Base-by-base conservation (phyloP, 2,888 invertebrate genomes). In the Danaus chrysippus region DNA sequence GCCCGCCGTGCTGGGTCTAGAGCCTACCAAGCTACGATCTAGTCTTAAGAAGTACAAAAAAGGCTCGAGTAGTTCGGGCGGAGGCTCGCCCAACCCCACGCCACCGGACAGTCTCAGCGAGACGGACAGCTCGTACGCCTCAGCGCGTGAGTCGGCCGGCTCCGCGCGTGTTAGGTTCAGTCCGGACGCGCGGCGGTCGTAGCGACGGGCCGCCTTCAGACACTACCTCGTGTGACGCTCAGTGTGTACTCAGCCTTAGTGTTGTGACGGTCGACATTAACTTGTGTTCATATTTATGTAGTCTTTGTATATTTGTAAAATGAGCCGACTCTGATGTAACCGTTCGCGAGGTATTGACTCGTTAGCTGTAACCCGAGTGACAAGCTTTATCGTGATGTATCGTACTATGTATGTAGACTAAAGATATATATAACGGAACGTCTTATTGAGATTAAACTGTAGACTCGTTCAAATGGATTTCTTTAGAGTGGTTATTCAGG, bases 81-180 rank as follows among this genome's bases (percentile, higher is more conserved):
- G 93, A 0, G 93, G 92, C 13, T 96, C 96, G 0, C 96, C 96
- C 15, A 95, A 96, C 81, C 95, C 95, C 1, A 96, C 97, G 8
- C 96, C 97, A 0, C 96, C 96, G 0, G 97, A 96, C 73, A 96
- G 96, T 69, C 77, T 96, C 64, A 96, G 96, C 75, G 97, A 97
- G 73, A 88, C 89, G 23, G 97, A 97, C 77, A 96, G 96, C 75
- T 96, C 96, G 53, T 97, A 97, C 82, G 94, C 96, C 71, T 97
- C 97, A 10, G 97, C 97, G 15, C 93, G 96, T 75, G 96, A 96
- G 75, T 93, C 92, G 0, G 92, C 93, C 12, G 94, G 94, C 34
- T 94, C 94, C n/a, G 93, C 93, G 66, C 91, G 96, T 12, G 96
- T 95, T 63, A 91, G 94, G 62, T 96, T 96, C 84, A 96, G 96